phyloP scores from a whole-genome alignment of 2,113 vertebrate genomes.

The Neogobius melanostomus region DNA sequence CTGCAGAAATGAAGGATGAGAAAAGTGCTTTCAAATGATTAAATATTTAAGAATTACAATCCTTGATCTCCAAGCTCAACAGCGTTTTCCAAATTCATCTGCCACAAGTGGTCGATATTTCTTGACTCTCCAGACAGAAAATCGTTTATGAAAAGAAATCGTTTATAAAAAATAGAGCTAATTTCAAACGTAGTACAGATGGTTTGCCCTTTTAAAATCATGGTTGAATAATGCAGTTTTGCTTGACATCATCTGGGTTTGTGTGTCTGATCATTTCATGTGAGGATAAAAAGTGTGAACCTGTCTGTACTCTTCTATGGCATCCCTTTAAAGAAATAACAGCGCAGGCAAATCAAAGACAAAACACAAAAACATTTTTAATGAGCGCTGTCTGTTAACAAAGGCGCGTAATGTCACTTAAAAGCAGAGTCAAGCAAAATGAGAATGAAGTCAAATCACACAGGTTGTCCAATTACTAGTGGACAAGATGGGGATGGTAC shows the following conservation, averaged over 20 bases:
- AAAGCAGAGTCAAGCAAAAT: neutral
- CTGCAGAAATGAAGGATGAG: neutral
- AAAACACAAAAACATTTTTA: constrained; percentile 9
- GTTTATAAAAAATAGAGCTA: too few relatives aligned
- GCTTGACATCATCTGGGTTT: neutral
- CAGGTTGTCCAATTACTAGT: too few relatives aligned
- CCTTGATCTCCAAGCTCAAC: neutral
- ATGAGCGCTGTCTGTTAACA: neutral
- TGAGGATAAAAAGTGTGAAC: neutral
- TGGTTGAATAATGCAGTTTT: neutral
- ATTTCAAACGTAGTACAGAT: too few relatives aligned
- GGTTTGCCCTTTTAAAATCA: too few relatives aligned
- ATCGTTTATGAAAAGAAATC: neutral
- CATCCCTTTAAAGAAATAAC: neutral
- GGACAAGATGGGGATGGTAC: too few relatives aligned
- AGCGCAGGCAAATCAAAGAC: constrained; percentile 6
- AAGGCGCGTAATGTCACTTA: neutral
- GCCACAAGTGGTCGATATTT: neutral
- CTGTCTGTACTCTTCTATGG: neutral
- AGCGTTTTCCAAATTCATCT: neutral
- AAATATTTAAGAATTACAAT: neutral
- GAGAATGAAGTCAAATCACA: too few relatives aligned
- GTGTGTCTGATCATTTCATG: neutral
- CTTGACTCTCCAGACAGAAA: neutral
- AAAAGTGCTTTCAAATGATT: neutral